Base-by-base conservation (phyloP, 2,888 invertebrate genomes). In the Dione juno region DNA sequence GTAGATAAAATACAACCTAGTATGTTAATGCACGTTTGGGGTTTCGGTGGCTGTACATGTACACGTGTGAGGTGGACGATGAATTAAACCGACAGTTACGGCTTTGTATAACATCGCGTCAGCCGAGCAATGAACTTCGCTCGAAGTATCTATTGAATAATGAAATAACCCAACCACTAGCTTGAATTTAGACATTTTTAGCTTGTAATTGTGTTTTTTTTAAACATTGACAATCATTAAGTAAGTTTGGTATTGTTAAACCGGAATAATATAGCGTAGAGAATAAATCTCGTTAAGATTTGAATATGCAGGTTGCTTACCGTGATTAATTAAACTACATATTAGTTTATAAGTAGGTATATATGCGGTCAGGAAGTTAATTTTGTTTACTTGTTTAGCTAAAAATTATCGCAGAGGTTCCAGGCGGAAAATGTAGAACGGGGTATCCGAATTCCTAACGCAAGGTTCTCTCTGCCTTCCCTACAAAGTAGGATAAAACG, bases 91-190 rank as follows among this genome's bases (percentile, higher is more conserved):
- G 59, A 59, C 43, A 43, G 59, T 59, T 59, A 59, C 63, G 48
- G 64, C 59, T 40, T 48, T 19, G 16, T 63, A 58, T 45, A 52
- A 52, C 48, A 37, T 16, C 41, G 63, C 37, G 58, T 69, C 66
- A 48, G 58, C 64, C 59, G 43, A 64, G 40, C 67, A 45, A 64
- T 72, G 67, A 72, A 71, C 72, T 83, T 82, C 81, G 76, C 79
- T 80, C 79, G 81, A 54, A 82, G 81, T 81, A 82, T 82, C 78
- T 73, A 76, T 74, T 86, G 84, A 86, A 88, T 86, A 85, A 87
- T 86, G 79, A 81, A 87, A 82, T 79, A 78, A 61, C 76, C 77
- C 75, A 77, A 59, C 69, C 63, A 67, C 67, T 52, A 69, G 57
- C 59, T 43, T 65, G 63, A 48, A 9, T 19, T 35, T 52, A 66